phyloP scores from a whole-genome alignment of 30 jellyfish, hydroid and myxozoan genomes.

The Pelagia noctiluca region DNA sequence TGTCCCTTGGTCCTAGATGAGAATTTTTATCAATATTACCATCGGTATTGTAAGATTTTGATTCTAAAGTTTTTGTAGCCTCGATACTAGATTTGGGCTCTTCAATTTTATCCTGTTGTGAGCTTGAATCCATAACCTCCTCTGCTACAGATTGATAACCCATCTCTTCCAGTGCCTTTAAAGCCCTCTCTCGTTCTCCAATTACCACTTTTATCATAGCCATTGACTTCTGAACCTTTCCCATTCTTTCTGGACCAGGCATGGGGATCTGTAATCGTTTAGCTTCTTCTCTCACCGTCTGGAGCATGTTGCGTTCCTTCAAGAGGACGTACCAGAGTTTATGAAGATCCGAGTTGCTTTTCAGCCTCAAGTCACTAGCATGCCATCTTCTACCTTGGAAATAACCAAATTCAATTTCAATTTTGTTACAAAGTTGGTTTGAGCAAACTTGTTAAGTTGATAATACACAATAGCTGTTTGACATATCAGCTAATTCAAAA shows the following conservation, averaged over 20 bases:
- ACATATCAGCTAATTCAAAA: too few relatives aligned
- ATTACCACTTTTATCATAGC: conserved; percentile 72
- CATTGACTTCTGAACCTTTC: conserved; percentile 87
- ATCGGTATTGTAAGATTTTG: too few relatives aligned
- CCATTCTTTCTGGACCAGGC: conserved; percentile 93
- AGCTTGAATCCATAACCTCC: background rate
- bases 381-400: conserved; percentile 93
- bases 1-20: too few relatives aligned
- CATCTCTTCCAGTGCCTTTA: conserved; percentile 55
- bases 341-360: conserved; percentile 89
- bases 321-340: conserved; percentile 96
- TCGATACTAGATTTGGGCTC: too few relatives aligned
- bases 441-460: too few relatives aligned
- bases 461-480: too few relatives aligned
- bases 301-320: conserved; percentile 94
- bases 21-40: too few relatives aligned
- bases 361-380: conserved; percentile 86
- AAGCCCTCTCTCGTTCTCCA: conserved; percentile 80
- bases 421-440: too few relatives aligned
- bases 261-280: conserved; percentile 86
- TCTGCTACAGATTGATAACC: conserved; percentile 60
- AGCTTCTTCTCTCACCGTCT: conserved; percentile 89
- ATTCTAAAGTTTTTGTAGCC: too few relatives aligned
- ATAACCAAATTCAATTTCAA: background rate
- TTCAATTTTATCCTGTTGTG: background rate